Base-by-base conservation (phyloP, 2,888 invertebrate species). In the Tenthredo livida region DNA sequence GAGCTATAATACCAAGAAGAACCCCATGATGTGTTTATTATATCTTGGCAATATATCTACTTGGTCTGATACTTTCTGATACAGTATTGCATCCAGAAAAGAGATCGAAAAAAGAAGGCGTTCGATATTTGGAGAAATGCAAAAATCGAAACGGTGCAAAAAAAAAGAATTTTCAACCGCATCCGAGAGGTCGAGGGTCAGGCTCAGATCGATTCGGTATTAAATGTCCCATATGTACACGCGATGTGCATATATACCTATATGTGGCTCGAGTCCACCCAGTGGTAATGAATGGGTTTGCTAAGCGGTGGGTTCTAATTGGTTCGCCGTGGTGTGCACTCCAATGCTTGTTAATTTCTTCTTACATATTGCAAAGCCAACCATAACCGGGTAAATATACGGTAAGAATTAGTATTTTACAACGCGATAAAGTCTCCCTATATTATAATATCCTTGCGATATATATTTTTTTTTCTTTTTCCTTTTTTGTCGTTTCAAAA, bases 251-350 rank as follows among this genome's bases (percentile, higher is more conserved):
- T 43, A 40, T 47, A 47, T 47, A 12, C 3, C 3, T 47, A 12
- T 47, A 50, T 75, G 47, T 77, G 50, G 17, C 50, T 21, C 6
- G 33, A 77, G 75, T 77, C 75, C 75, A 54, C 75, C 75, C 75
- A 77, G 75, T 77, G 50, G 75, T 77, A 77, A 77, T 77, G 47
- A 77, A 77, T 50, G 50, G 75, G 75, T 77, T 77, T 77, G 50
- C 75, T 77, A 77, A 77, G 50, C 75, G 75, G 25, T 77, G 17
- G 75, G 50, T 77, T 77, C 75, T 77, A 77, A 77, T 77, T 77
- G 75, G 75, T 77, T 77, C 75, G 75, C 50, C 15, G 29, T 50
- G 50, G 50, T 54, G 47, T 50, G 47, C 29, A 77, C 75, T 77
- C 54, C 50, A 50, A 77, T 77, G 50, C 50, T 77, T 77, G 50